A percentile compares a stretch with the other conserved stretches of the same genome.
phyloP scores from a whole-genome alignment of 2,888 invertebrate genomes.

The Rhaphigaster nebulosa region DNA sequence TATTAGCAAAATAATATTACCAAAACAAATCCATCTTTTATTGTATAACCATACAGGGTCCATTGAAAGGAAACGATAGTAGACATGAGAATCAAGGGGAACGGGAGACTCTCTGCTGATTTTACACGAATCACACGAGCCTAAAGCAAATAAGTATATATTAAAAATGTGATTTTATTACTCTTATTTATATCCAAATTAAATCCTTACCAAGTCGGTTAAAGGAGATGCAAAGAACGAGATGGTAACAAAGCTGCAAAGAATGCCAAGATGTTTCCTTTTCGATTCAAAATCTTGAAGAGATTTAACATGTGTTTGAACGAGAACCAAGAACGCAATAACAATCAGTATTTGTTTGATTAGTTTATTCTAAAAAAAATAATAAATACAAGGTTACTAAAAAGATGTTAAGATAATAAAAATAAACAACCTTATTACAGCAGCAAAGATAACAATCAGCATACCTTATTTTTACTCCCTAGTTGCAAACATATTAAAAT shows the following conservation, averaged over 20 bases:
- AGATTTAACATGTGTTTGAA: constrained; percentile 72
- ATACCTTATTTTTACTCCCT: neutral
- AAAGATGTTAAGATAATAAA: neutral
- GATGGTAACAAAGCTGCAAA: constrained; percentile 82
- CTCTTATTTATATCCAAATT: neutral
- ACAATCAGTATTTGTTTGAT: constrained; percentile 76
- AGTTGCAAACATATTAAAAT: neutral
- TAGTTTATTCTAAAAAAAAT: constrained; percentile 66
- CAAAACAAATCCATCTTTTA: constrained; percentile 84
- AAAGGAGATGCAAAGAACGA: constrained; percentile 87
- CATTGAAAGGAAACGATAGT: constrained; percentile 87
- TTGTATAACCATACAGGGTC: constrained; percentile 85
- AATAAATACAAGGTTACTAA: neutral
- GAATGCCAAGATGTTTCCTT: constrained; percentile 76
- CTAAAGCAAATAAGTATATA: constrained; percentile 68
- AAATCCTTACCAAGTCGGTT: constrained; percentile 75
- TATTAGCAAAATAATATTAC: constrained; percentile 70
- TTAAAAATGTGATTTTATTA: neutral
- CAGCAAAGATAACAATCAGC: neutral
- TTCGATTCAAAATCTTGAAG: constrained; percentile 73
- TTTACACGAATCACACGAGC: constrained; percentile 83
- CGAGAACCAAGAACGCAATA: constrained; percentile 73
- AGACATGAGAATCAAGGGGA: constrained; percentile 86
- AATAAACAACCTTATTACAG: neutral
- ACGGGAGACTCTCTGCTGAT: constrained; percentile 88